Base-by-base conservation (phyloP, 2,113 vertebrate genomes). In the Leuciscus idus region DNA sequence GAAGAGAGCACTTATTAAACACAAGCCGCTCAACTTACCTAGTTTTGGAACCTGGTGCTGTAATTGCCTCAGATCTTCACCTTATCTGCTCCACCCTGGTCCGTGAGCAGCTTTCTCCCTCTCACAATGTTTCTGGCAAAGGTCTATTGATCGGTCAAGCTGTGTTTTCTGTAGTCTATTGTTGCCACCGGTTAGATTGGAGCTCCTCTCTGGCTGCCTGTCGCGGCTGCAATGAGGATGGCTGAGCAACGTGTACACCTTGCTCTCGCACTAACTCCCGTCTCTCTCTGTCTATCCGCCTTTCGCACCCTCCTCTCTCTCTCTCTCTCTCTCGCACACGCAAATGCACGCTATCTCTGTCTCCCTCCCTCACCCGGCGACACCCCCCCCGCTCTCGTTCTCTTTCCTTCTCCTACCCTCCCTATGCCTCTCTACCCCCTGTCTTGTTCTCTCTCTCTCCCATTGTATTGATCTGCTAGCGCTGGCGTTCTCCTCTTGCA, bases 11-110 rank as follows among this genome's bases (percentile, higher is more conserved):
- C 87, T 81, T 86, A 86, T 88, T 87, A 73, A 70, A 75, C 12
- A 81, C 89, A 77, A 72, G 73, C 85, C 89, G 91, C 89, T 91
- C 90, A 91, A 95, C 95, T 95, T 93, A 96, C 95, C 94, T 87
- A 91, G 88, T 91, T 87, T 43, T 83, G 90, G 89, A 88, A 91
- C 79, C 90, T 75, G 86, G 77, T 83, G 84, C 81, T 76, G 73
- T 82, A 57, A 87, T 89, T 28, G 33, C 87, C 87, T 88, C 87
- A 17, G 43, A 87, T 85, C 13, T 59, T 61, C 87, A 85, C 50
- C 19, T 82, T 46, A 66, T 81, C 72, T 81, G 83, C 81, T 86
- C 82, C 82, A 79, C 83, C 50, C 85, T 88, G 90, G 88, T 89
- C 90, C 89, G 91, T 88, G 73, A 90, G 76, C 43, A 43, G 88